These are phyloP conservation scores for Hydropotes inermis DNA, from an alignment of 2,113 vertebrate species.

Conservation along the genomic window DNA sequence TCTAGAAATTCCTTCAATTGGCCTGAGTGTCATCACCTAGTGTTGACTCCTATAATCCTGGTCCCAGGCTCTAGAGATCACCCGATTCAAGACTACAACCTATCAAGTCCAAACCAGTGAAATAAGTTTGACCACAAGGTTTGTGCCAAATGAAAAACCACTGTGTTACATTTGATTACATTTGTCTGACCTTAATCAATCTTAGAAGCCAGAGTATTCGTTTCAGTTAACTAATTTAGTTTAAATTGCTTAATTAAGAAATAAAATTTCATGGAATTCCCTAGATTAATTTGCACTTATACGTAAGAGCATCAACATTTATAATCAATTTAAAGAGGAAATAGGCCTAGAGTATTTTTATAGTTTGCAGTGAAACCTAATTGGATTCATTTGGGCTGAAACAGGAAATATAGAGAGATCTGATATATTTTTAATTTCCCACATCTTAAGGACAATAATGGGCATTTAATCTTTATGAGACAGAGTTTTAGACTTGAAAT, in stretches of 20 bases:
- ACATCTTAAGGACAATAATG: conserved; percentile 61
- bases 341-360: conserved; percentile 68
- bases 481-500: conserved; percentile 64
- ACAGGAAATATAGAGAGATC: conserved; percentile 58
- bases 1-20: conserved; percentile 46
- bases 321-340: conserved; percentile 74
- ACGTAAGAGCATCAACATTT: conserved; percentile 75
- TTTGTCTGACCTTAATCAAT: conserved; percentile 68
- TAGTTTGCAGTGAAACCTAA: conserved; percentile 66
- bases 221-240: conserved; percentile 70
- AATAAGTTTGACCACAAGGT: conserved; percentile 38
- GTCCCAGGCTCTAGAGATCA: conserved; percentile 3
- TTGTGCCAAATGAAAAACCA: conserved; percentile 56
- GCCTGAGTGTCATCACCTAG: conserved; percentile 4
- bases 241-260: conserved; percentile 76
- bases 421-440: conserved; percentile 73
- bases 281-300: conserved; percentile 73
- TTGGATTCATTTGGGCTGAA: conserved; percentile 70
- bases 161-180: conserved; percentile 65
- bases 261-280: conserved; percentile 69
- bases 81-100: conserved; percentile 27
- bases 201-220: conserved; percentile 50
- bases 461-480: conserved; percentile 58
- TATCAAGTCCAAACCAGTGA: conserved; percentile 43
- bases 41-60: conserved; percentile 28